Conservation (phyloP, 2,797 vertebrate genomes). For the Malacoraja senta region DNA sequence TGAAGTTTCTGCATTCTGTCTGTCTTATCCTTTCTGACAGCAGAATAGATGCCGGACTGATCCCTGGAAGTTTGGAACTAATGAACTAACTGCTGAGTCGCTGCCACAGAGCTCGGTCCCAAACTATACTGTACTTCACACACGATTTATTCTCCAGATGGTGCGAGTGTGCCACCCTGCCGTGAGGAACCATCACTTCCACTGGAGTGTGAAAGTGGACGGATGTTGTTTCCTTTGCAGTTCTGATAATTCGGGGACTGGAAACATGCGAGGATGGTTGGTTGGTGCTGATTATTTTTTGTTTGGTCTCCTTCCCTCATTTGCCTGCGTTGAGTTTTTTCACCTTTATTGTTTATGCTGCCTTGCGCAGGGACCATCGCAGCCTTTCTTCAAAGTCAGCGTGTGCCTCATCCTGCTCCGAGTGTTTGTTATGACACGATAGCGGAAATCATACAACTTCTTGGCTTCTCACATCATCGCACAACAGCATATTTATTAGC, state of each 20-base stretch:
- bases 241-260: constrained; percentile 66
- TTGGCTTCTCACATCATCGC: constrained; percentile 47
- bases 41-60: constrained; percentile 80
- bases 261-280: constrained; percentile 60
- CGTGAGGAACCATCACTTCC: constrained; percentile 82
- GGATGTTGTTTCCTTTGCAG: constrained; percentile 79
- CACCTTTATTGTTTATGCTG: constrained; percentile 50
- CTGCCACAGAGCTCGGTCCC: constrained; percentile 92
- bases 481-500: constrained; percentile 50
- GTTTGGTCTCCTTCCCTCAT: constrained; percentile 3
- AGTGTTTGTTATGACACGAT: constrained; percentile 48
- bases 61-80: constrained; percentile 97
- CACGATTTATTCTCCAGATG: constrained; percentile 99
- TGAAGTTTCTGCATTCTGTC: constrained; percentile 52
- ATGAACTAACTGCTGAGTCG: constrained; percentile 98
- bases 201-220: constrained; percentile 83
- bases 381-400: constrained; percentile 45
- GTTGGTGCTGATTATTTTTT: constrained; percentile 55
- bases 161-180: constrained; percentile 77
- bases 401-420: constrained; percentile 50
- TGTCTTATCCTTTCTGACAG: constrained; percentile 71
- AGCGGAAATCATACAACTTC: constrained; percentile 49
- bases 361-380: constrained; percentile 47
- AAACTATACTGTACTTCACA: constrained; percentile 99
- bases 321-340: constrained; percentile 48